phyloP scores from a whole-genome alignment of 2,113 vertebrate genomes.

The Gallinago jamesoni region DNA sequence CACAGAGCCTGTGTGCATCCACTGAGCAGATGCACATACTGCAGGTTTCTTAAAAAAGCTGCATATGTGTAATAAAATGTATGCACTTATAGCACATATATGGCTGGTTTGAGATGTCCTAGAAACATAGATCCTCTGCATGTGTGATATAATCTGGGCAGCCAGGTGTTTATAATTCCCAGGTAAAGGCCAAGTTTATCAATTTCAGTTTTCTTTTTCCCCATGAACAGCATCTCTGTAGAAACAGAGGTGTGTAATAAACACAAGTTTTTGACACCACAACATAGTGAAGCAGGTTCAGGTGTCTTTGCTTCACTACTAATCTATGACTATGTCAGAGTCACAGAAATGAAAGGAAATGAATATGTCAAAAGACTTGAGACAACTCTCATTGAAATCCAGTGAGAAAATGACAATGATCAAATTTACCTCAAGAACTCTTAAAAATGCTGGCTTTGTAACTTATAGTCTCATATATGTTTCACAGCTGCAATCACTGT shows the following conservation, averaged over 20 bases:
- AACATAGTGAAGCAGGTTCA: not conserved
- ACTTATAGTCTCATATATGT: not conserved
- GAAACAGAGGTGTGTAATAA: not conserved
- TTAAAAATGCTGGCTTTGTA: not conserved
- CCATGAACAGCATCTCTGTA: not conserved
- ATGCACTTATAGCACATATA: not conserved
- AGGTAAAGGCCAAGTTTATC: not conserved
- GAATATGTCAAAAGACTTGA: not conserved
- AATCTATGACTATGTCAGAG: not conserved
- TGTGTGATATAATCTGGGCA: not conserved
- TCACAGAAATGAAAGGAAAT: not conserved
- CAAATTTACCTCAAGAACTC: not conserved
- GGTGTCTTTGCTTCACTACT: not conserved
- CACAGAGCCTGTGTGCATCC: accelerated
- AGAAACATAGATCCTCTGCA: not conserved
- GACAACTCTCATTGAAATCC: not conserved
- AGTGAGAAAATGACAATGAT: not conserved
- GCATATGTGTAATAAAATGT: not conserved
- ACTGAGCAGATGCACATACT: not conserved
- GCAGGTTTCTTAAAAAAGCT: not conserved
- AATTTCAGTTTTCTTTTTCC: not conserved
- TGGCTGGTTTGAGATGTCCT: not conserved
- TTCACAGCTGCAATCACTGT: not conserved
- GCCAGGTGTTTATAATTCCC: not conserved
- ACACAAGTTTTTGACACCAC: not conserved